These are phyloP conservation scores for Karalla daura DNA, from an alignment of 2,797 vertebrate genomes.

Conservation along the genomic window DNA sequence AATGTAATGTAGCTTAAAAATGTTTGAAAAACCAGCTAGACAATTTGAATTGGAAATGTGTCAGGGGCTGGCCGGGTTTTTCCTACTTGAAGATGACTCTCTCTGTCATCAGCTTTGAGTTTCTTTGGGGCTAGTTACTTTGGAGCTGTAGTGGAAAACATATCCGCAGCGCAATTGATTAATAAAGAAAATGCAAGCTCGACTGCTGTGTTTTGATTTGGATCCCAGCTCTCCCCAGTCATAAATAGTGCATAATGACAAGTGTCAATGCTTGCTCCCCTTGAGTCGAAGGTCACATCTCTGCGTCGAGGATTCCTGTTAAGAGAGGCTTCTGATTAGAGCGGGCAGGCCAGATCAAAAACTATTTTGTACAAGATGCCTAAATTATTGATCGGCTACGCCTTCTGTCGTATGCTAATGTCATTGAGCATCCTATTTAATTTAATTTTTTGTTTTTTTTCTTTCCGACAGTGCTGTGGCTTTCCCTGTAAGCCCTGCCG, in stretches of 20 bases:
- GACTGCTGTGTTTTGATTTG: conserved; percentile 77
- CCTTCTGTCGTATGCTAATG: conserved; percentile 76
- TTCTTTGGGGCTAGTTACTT: conserved; percentile 79
- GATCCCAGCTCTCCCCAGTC: conserved; percentile 71
- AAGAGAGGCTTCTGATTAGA: conserved; percentile 73
- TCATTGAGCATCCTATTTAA: conserved; percentile 61
- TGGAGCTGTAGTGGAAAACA: conserved; percentile 75
- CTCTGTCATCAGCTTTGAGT: conserved; percentile 81
- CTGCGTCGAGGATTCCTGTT: conserved; percentile 60
- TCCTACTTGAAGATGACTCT: conserved; percentile 76
- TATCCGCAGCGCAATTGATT: conserved; percentile 72
- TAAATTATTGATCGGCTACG: conserved; percentile 79
- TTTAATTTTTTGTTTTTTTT: conserved; percentile 69
- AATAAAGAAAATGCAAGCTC: conserved; percentile 74
- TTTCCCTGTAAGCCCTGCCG: conserved; percentile 19
- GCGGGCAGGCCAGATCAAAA: conserved; percentile 74
- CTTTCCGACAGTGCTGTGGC: conserved; percentile 36
- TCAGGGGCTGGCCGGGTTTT: conserved; percentile 72
- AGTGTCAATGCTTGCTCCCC: conserved; percentile 81
- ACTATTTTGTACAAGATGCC: conserved; percentile 76
- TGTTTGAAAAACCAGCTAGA: conserved; percentile 81
- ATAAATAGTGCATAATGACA: conserved; percentile 85
- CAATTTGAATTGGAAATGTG: conserved; percentile 86
- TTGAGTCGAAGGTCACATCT: conserved; percentile 83
- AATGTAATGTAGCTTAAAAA: conserved; percentile 87